A percentile compares a stretch with the other conserved stretches of the same genome.
These are phyloP conservation scores for Tenualosa thibaudeaui DNA, from an alignment of 2,797 vertebrate genomes.

Conservation along the genomic window DNA sequence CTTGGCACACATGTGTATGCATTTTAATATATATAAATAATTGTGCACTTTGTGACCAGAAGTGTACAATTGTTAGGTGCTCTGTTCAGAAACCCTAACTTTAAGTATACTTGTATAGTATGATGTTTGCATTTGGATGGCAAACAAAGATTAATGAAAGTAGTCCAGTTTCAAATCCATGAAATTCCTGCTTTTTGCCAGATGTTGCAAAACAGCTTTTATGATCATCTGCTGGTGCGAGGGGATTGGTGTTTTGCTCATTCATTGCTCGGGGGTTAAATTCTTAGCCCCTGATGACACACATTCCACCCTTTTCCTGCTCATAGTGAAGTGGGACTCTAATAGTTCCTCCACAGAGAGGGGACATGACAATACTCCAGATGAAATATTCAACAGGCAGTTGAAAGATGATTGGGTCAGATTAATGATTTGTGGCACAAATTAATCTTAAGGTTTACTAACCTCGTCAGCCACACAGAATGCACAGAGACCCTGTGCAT, in stretches of 20 bases:
- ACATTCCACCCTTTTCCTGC: background rate
- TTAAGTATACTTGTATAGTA: background rate
- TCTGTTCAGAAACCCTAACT: background rate
- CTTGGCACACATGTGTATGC: background rate
- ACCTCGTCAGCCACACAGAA: background rate
- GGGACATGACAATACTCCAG: background rate
- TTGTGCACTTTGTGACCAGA: background rate
- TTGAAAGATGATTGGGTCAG: background rate
- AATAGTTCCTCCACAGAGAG: background rate
- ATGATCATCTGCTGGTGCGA: constrained; percentile 5
- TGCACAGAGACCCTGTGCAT: background rate
- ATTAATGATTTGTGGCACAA: background rate
- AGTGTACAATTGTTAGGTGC: background rate
- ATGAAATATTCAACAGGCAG: background rate
- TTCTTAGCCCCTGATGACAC: constrained; percentile 12
- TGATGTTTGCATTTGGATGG: background rate
- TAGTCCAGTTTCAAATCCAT: background rate
- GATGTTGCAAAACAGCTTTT: background rate
- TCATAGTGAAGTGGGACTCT: background rate
- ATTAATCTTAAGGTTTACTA: background rate
- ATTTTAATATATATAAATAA: background rate
- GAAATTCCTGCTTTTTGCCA: background rate
- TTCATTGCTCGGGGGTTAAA: constrained; percentile 3
- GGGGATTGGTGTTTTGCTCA: background rate
- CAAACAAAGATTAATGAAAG: background rate